Evolutionary conservation across 2,113 vertebrate genomes (phyloP), one percentile per base, ranked within the genome.

Genomic region (Cnemophilus loriae): DNA sequence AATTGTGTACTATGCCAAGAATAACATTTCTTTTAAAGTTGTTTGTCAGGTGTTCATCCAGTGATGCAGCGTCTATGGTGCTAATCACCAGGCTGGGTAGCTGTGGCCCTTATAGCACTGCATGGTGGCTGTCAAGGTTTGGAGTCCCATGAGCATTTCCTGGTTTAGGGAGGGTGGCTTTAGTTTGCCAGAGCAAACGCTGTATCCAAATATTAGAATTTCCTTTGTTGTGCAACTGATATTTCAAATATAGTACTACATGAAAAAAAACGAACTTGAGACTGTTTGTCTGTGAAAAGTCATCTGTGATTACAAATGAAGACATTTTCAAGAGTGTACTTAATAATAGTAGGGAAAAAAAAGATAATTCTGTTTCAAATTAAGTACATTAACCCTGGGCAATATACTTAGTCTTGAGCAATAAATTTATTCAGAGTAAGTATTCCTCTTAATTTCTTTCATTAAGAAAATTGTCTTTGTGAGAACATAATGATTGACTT

Each of bases 401-500:
- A 92, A 91, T n/a, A 10, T 32, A 37, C 73, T 61, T 93, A 77
- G 81, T 95, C 30, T 28, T 59, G 63, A 70, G n/a, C 53, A 86
- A 91, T 91, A 42, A 35, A 75, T 91, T 76, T 93, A 80, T 73
- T 84, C 42, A 49, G 44, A 64, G 52, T 28, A 73, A 71, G 2
- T 80, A 70, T 56, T 79, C 22, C 55, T 88, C 33, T 75, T 89
- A 85, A 95, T 96, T 96, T 96, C 39, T 92, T 96, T 87, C 37
- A 56, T 77, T 81, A 68, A 71, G 57, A 91, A 93, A 96, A 69
- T 28, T 93, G 17, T 86, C 61, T 88, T 74, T 65, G 30, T 80
- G 74, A 88, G 78, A 94, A 92, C 17, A 37, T 74, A 91, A 77
- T 97, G 65, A 96, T 67, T 96, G 80, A 77, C 64, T 97, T 96